Conservation (phyloP, 1,140 invertebrate species). For the Trichoplusia ni region DNA sequence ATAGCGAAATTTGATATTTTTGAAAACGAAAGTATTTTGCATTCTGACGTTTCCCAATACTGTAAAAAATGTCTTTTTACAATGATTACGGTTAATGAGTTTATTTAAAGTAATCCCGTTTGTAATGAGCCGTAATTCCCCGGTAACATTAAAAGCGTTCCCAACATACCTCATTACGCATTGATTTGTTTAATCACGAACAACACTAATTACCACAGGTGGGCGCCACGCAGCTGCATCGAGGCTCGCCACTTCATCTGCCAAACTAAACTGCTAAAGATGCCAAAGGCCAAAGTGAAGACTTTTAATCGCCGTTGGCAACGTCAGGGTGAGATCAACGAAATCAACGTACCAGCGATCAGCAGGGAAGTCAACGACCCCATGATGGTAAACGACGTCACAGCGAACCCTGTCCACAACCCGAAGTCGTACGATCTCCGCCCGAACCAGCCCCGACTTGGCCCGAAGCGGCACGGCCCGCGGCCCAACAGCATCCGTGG, state of each 20-base stretch:
- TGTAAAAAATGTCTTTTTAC: too few relatives aligned
- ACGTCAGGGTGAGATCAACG: conserved; percentile 77
- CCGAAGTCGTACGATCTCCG: conserved; percentile 69
- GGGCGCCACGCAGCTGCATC: conserved; percentile 84
- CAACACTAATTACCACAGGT: conserved; percentile 65
- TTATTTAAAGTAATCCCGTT: too few relatives aligned
- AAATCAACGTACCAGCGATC: conserved; percentile 72
- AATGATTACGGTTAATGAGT: too few relatives aligned
- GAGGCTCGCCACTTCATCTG: conserved; percentile 85
- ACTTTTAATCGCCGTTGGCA: conserved; percentile 67
- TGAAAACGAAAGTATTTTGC: too few relatives aligned
- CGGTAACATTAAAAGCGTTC: not conserved
- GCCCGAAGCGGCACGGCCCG: conserved; percentile 36
- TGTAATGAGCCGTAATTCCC: not conserved
- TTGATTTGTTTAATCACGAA: not conserved
- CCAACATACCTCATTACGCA: not conserved
- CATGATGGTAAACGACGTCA: conserved; percentile 63
- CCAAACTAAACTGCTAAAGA: conserved; percentile 81
- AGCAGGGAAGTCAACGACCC: conserved; percentile 67
- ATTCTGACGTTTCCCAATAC: too few relatives aligned
- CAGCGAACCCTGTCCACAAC: conserved; percentile 56
- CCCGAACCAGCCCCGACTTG: conserved; percentile 45
- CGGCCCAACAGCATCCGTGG: conserved; percentile 40
- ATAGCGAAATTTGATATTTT: too few relatives aligned
- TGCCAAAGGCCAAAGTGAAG: conserved; percentile 69